Conservation (phyloP, 2,888 invertebrate genomes). For the Amphipyra tragopoginis region DNA sequence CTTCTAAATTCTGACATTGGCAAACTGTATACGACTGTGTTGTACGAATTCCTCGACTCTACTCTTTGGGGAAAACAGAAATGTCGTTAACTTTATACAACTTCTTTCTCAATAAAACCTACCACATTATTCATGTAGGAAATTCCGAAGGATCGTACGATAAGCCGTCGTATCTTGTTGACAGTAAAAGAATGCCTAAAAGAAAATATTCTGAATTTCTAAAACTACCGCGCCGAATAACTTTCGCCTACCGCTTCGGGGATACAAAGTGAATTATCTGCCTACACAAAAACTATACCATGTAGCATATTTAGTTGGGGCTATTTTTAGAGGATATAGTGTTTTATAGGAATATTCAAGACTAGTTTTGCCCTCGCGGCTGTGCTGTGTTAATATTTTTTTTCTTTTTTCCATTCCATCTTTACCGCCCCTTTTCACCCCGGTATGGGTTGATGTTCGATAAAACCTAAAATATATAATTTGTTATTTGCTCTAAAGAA, state of each 20-base stretch:
- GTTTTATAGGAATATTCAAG: too few relatives aligned
- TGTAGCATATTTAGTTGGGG: too few relatives aligned
- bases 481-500: too few relatives aligned
- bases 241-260: conserved; percentile 15
- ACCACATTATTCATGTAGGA: conserved; percentile 32
- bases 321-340: too few relatives aligned
- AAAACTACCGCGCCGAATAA: conserved; percentile 42
- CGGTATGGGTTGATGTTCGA: too few relatives aligned
- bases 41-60: not conserved
- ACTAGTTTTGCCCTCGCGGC: too few relatives aligned
- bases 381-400: too few relatives aligned
- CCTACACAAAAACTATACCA: conserved; percentile 3
- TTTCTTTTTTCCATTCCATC: too few relatives aligned
- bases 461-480: too few relatives aligned
- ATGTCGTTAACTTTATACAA: not conserved
- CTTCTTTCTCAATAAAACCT: conserved; percentile 4
- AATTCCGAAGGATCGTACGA: conserved; percentile 25
- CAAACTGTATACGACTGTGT: too few relatives aligned
- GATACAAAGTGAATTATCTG: conserved; percentile 48
- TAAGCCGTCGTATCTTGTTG: conserved; percentile 41
- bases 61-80: not conserved
- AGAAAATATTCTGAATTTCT: conserved; percentile 43
- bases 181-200: conserved; percentile 45
- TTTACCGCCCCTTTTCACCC: too few relatives aligned
- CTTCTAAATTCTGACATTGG: too few relatives aligned